Conservation (phyloP, 2,797 vertebrate genomes). For the Anisognathus igniventris region DNA sequence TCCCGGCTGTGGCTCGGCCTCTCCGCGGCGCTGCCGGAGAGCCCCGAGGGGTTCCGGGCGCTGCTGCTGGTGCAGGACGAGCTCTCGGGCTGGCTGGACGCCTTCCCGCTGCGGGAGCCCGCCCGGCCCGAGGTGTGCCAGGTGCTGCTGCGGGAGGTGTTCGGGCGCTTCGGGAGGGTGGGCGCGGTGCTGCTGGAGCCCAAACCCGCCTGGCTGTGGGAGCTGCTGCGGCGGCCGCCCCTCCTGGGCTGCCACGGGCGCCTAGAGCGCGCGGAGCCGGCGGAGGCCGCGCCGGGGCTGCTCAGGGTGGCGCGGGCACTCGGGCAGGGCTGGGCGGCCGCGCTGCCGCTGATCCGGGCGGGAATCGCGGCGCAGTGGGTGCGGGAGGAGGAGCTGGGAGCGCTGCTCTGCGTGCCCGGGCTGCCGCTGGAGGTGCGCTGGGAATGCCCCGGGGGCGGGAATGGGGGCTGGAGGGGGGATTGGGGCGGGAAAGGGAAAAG, state of each 20-base stretch:
- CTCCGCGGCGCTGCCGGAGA: accelerated
- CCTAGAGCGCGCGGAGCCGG: accelerated
- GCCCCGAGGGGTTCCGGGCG: neutral
- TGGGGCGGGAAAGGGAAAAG: too few relatives aligned
- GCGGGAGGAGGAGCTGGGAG: accelerated
- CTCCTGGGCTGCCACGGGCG: accelerated
- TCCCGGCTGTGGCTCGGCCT: neutral
- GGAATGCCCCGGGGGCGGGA: too few relatives aligned
- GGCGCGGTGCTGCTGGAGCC: neutral
- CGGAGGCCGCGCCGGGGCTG: accelerated
- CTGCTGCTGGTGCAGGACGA: neutral
- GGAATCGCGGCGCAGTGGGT: accelerated
- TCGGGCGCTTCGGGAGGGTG: neutral
- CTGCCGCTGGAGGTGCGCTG: neutral
- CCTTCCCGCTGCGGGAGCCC: neutral
- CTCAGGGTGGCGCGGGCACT: neutral
- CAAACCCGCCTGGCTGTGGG: accelerated
- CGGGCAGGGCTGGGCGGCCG: accelerated
- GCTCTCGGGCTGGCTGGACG: neutral
- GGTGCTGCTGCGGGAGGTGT: accelerated
- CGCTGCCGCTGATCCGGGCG: neutral
- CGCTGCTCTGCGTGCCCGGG: neutral
- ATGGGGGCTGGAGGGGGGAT: too few relatives aligned
- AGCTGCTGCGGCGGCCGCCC: accelerated
- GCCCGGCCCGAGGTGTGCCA: accelerated